These are phyloP conservation scores for Campylorhamphus procurvoides DNA, from an alignment of 2,113 vertebrate species.

Conservation along the genomic window DNA sequence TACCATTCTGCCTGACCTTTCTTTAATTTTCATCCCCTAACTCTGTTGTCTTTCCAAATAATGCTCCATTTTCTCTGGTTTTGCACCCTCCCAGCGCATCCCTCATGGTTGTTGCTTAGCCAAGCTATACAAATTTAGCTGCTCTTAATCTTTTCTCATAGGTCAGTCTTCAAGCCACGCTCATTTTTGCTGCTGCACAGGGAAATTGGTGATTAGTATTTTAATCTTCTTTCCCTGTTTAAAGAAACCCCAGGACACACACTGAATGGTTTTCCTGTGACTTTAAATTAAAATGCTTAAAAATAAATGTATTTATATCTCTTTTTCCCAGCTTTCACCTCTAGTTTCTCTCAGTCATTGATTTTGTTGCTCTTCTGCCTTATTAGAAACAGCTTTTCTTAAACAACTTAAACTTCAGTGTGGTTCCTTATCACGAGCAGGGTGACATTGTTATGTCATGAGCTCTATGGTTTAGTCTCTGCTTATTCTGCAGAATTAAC, in stretches of 20 bases:
- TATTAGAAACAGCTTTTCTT: not conserved
- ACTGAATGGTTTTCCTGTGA: not conserved
- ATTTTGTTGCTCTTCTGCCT: not conserved
- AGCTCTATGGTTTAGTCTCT: not conserved
- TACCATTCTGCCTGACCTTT: not conserved
- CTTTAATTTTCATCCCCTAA: not conserved
- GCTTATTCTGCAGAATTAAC: not conserved
- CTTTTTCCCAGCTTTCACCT: not conserved
- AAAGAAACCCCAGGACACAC: slow-evolving; percentile 20
- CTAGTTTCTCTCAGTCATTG: not conserved
- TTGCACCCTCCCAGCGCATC: not conserved
- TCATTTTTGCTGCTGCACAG: slow-evolving; percentile 26
- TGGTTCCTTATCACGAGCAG: not conserved
- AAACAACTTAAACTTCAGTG: not conserved
- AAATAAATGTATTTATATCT: not conserved
- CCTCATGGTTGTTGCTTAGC: not conserved
- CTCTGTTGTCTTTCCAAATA: slow-evolving; percentile 9
- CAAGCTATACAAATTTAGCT: slow-evolving; percentile 28
- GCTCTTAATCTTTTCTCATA: slow-evolving; percentile 40
- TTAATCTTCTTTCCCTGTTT: slow-evolving; percentile 51
- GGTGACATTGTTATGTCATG: not conserved
- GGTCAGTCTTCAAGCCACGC: not conserved
- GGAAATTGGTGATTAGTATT: slow-evolving; percentile 21
- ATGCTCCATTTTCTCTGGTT: not conserved
- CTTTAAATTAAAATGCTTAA: not conserved